Conservation (phyloP, 2,888 invertebrate species). For the Drosophila peninsularis region DNA sequence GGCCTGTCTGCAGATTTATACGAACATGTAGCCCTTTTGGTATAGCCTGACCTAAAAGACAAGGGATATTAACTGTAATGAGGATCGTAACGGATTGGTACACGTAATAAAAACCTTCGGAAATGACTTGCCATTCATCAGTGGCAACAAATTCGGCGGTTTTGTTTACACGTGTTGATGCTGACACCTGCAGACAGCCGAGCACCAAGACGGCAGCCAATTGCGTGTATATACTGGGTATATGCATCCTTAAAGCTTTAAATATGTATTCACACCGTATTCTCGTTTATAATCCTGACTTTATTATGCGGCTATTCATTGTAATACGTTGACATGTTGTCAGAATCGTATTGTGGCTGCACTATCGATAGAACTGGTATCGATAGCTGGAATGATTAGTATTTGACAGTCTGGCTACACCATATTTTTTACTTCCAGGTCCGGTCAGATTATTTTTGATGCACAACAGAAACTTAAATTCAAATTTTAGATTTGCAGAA, state of each 20-base stretch:
- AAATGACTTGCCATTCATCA: conserved; percentile 88
- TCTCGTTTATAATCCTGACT: conserved; percentile 2
- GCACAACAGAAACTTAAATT: conserved; percentile 3
- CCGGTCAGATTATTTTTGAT: not conserved
- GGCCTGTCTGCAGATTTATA: conserved; percentile 90
- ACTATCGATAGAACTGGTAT: not conserved
- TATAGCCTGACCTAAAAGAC: conserved; percentile 88
- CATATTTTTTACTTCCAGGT: not conserved
- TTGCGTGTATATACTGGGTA: not conserved
- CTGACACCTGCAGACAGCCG: conserved; percentile 10
- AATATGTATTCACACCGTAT: not conserved
- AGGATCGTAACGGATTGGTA: conserved; percentile 2
- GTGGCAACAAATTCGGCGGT: conserved; percentile 86
- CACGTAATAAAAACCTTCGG: conserved; percentile 85
- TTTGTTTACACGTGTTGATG: conserved; percentile 45
- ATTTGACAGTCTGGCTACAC: conserved; percentile 12
- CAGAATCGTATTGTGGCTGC: not conserved
- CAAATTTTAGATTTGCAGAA: not conserved
- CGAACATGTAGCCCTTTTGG: conserved; percentile 91
- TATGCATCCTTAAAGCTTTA: conserved; percentile 15
- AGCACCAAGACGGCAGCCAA: conserved; percentile 24
- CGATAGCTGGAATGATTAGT: not conserved
- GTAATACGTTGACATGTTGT: conserved; percentile 26
- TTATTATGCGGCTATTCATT: conserved; percentile 9
- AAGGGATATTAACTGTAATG: conserved; percentile 6